A percentile compares a stretch with the other conserved stretches of the same genome.
phyloP scores from a whole-genome alignment of 2,797 vertebrate species.

The Cephalopachus bancanus region DNA sequence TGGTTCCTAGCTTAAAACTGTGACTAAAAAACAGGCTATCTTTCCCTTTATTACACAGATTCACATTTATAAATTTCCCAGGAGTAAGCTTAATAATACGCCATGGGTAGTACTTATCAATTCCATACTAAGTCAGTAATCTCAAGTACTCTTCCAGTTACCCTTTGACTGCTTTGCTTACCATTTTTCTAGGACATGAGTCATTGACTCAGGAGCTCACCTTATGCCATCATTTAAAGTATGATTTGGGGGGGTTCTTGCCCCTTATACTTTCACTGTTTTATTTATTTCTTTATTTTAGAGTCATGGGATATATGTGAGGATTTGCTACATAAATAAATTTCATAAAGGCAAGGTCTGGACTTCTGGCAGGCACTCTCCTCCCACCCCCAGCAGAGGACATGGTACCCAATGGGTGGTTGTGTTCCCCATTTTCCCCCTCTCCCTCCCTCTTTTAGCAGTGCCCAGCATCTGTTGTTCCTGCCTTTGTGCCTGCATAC shows the following conservation, averaged over 20 bases:
- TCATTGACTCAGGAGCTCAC: not conserved
- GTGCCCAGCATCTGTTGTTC: no score
- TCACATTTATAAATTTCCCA: conserved; percentile 46
- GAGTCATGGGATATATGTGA: no score
- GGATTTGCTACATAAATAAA: no score
- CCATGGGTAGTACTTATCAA: not conserved
- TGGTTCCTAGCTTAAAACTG: not conserved
- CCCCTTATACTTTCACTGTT: not conserved
- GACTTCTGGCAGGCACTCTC: no score
- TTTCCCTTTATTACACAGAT: conserved; percentile 24
- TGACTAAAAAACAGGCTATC: not conserved
- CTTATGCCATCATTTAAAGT: not conserved
- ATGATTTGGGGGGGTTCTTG: not conserved
- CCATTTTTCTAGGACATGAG: not conserved
- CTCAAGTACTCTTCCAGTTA: not conserved
- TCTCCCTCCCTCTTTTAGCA: no score
- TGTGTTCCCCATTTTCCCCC: no score
- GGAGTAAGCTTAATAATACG: not conserved
- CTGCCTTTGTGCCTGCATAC: no score
- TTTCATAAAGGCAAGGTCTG: no score
- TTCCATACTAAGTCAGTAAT: not conserved
- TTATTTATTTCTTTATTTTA: not conserved
- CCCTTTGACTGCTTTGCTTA: not conserved
- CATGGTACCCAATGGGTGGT: no score
- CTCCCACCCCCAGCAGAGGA: no score